A percentile compares a stretch with the other conserved stretches of the same genome.
phyloP scores from a whole-genome alignment of 1,140 invertebrate genomes.

The Helicoverpa zea region DNA sequence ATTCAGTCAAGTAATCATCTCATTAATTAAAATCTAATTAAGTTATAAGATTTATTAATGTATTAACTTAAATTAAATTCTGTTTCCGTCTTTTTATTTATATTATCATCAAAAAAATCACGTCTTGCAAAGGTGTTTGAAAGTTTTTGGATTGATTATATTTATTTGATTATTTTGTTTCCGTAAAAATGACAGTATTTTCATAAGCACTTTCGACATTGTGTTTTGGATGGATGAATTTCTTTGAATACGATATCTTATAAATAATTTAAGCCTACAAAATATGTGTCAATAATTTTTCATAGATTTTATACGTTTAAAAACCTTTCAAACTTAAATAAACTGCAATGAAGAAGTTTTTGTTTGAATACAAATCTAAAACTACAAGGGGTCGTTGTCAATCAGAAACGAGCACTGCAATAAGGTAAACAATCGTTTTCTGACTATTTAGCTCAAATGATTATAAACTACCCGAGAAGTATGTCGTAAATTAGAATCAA shows the following conservation, averaged over 20 bases:
- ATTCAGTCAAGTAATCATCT: too few relatives aligned
- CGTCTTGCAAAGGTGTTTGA: not conserved
- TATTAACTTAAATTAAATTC: not conserved
- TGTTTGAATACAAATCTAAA: constrained; percentile 77
- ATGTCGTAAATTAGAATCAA: constrained; percentile 44
- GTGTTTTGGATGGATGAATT: constrained; percentile 1
- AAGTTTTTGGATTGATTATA: not conserved
- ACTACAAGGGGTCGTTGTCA: constrained; percentile 50
- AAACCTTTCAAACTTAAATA: not conserved
- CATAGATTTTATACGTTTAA: constrained; percentile 2
- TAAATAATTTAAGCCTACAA: not conserved
- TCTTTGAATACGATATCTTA: not conserved
- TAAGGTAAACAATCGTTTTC: constrained; percentile 63
- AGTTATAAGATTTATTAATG: not conserved
- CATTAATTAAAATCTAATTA: too few relatives aligned
- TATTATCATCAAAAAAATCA: not conserved
- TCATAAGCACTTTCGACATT: not conserved
- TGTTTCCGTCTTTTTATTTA: not conserved
- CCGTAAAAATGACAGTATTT: constrained; percentile 8
- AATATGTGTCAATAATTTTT: constrained; percentile 17
- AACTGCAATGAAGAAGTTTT: constrained; percentile 78
- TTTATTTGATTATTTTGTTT: constrained; percentile 22
- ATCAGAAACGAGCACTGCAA: constrained; percentile 63
- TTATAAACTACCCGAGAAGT: constrained; percentile 55
- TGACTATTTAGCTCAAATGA: constrained; percentile 45